phyloP scores from a whole-genome alignment of 2,113 vertebrate genomes.

The Microtus richardsoni region DNA sequence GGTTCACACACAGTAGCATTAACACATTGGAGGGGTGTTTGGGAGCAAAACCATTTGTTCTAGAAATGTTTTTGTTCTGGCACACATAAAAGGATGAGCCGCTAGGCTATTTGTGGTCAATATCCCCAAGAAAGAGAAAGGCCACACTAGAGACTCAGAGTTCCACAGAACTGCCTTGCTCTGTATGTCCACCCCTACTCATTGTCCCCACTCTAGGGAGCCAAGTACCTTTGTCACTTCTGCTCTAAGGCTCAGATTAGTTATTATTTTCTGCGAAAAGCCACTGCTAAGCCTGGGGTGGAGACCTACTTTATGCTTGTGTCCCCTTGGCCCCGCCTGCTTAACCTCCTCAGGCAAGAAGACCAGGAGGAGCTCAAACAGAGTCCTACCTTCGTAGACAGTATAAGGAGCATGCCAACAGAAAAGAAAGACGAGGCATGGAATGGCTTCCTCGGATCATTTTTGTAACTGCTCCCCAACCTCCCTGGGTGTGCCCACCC shows the following conservation, averaged over 20 bases:
- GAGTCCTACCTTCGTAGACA: not conserved
- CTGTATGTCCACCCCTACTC: not conserved
- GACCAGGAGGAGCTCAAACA: not conserved
- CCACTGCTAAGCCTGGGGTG: not conserved
- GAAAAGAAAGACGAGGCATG: not conserved
- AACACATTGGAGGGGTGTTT: not conserved
- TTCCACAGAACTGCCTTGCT: rapidly evolving
- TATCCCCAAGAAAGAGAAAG: not conserved
- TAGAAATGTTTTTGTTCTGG: not conserved
- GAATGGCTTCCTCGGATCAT: too few relatives aligned
- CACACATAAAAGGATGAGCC: not conserved
- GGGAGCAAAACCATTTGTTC: not conserved
- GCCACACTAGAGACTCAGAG: not conserved
- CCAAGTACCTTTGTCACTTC: not conserved
- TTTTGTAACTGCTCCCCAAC: too few relatives aligned
- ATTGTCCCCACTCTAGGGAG: not conserved
- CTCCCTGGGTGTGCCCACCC: not conserved
- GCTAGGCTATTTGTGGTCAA: not conserved
- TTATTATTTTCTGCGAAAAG: not conserved
- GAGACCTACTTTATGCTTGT: not conserved
- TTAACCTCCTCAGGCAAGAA: not conserved
- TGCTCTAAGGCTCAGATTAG: not conserved
- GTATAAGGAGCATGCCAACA: not conserved
- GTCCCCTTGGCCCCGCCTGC: not conserved
- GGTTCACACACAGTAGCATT: not conserved